Conservation (phyloP, 2,888 invertebrate species). For the Oligia strigilis region DNA sequence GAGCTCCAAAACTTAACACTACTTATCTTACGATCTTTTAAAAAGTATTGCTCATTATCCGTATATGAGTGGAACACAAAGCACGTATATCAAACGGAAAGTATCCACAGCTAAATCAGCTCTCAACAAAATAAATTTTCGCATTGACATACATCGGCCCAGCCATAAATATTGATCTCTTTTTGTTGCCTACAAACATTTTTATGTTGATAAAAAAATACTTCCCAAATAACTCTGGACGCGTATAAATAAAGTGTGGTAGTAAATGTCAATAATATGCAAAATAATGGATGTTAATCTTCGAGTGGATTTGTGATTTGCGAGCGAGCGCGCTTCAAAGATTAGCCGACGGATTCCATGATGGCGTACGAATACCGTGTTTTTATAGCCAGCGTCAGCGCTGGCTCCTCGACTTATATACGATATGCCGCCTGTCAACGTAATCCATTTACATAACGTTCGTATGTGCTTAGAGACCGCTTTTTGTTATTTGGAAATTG, state of each 20-base stretch:
- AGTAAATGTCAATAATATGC: constrained; percentile 90
- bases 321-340: constrained; percentile 85
- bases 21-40: constrained; percentile 71
- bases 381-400: constrained; percentile 61
- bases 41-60: constrained; percentile 76
- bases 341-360: constrained; percentile 82
- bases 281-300: constrained; percentile 90
- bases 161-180: constrained; percentile 86
- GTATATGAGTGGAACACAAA: constrained; percentile 75
- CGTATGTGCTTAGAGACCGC: constrained; percentile 19
- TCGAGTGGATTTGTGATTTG: constrained; percentile 86
- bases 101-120: constrained; percentile 83
- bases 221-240: constrained; percentile 89
- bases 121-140: constrained; percentile 87
- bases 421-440: constrained; percentile 48
- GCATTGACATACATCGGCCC: constrained; percentile 88
- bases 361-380: constrained; percentile 62
- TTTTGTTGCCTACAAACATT: constrained; percentile 89
- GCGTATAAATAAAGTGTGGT: constrained; percentile 88
- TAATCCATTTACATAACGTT: constrained; percentile 58
- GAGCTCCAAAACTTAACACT: constrained; percentile 55
- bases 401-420: constrained; percentile 43
- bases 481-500: constrained; percentile 7
- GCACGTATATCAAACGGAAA: constrained; percentile 82
- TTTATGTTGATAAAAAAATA: constrained; percentile 89